Percentiles rank a stretch among this genome's conserved stretches.
These are phyloP conservation scores for Ceratotherium simum DNA, from an alignment of 2,113 vertebrate genomes.

Conservation along the genomic window DNA sequence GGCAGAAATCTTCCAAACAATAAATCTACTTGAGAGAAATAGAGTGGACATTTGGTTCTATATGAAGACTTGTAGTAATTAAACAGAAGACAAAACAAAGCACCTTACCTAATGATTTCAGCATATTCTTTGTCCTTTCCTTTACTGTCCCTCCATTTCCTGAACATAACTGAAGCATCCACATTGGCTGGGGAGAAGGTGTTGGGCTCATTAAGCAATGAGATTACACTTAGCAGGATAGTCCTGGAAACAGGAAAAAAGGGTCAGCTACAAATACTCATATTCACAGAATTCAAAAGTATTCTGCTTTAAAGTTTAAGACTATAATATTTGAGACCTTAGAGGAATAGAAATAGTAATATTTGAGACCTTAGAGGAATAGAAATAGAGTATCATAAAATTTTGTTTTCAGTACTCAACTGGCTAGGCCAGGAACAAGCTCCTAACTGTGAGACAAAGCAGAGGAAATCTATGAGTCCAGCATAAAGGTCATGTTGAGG, in stretches of 20 bases:
- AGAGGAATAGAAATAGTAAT: background rate
- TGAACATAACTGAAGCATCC: slow-evolving; percentile 99
- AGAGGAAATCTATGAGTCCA: background rate
- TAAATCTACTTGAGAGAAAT: background rate
- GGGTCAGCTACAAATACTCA: background rate
- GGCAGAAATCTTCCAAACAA: background rate
- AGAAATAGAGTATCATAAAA: background rate
- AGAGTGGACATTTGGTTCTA: background rate
- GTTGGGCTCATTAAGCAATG: slow-evolving; percentile 99
- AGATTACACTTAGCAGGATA: slow-evolving; percentile 98
- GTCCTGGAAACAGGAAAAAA: slow-evolving; percentile 87
- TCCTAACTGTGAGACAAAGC: background rate
- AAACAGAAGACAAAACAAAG: slow-evolving; percentile 21
- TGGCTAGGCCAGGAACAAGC: background rate
- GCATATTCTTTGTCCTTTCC: slow-evolving; percentile 99
- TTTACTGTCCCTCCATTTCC: slow-evolving; percentile 99
- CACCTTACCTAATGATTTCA: slow-evolving; percentile 96
- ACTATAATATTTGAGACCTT: background rate
- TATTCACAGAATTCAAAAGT: background rate
- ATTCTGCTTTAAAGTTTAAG: slow-evolving; percentile 7
- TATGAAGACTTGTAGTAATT: background rate
- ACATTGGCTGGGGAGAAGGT: slow-evolving; percentile 99
- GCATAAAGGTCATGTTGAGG: background rate
- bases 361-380: background rate
- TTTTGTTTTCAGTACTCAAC: background rate